phyloP scores from a whole-genome alignment of 2,113 vertebrate genomes.

The Anhinga rufa region DNA sequence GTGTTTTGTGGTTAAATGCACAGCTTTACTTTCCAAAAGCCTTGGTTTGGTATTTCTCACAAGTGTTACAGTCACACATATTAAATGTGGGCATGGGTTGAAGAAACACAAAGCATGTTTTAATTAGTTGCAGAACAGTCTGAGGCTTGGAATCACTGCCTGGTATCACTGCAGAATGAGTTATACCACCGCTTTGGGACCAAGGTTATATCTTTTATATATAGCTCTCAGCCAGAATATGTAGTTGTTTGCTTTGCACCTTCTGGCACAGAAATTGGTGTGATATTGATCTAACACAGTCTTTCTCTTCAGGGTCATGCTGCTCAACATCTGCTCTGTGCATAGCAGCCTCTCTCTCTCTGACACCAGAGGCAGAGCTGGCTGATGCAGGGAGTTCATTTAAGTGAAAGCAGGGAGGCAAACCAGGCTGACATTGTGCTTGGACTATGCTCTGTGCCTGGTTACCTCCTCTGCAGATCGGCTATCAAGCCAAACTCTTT shows the following conservation, averaged over 20 bases:
- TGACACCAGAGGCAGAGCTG: not conserved
- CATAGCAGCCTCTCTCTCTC: not conserved
- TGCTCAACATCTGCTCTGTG: not conserved
- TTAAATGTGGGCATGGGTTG: not conserved
- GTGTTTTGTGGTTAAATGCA: not conserved
- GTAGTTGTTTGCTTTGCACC: not conserved
- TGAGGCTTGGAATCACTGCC: not conserved
- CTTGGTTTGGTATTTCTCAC: not conserved
- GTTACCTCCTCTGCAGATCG: not conserved
- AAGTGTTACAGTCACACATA: not conserved
- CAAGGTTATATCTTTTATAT: not conserved
- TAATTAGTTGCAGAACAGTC: not conserved
- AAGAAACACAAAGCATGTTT: not conserved
- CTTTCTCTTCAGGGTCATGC: not conserved
- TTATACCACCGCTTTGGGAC: not conserved
- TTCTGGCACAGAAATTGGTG: not conserved
- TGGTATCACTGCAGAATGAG: not conserved
- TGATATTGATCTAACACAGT: not conserved
- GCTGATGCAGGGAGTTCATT: not conserved
- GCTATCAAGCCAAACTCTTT: not conserved
- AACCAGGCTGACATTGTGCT: not conserved
- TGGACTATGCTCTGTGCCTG: not conserved
- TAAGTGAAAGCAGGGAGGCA: not conserved
- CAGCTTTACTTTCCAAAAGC: not conserved
- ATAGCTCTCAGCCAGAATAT: not conserved